Base-by-base conservation (phyloP, 1,140 invertebrate species). In the Philotrypesis tridentata region DNA sequence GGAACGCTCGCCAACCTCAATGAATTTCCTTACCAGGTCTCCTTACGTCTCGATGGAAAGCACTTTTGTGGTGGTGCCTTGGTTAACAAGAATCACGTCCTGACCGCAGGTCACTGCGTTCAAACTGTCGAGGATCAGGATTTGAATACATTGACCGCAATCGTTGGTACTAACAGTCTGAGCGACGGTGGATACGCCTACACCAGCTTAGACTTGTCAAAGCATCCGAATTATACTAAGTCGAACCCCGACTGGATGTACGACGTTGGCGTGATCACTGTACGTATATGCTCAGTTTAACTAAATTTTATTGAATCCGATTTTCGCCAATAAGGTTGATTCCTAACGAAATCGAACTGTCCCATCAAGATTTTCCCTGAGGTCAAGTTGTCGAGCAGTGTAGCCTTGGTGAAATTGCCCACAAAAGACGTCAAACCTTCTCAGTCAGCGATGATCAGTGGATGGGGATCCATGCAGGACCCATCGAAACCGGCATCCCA, bases 51-150 rank as follows among this genome's bases (percentile, higher is more conserved):
- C 0, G 1, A 71, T 0, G 12, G 55, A 5, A 0, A 31, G 0
- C 83, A 83, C 21, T 48, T 82, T 8, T 86, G 85, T n/a, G 85
- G 85, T 29, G 85, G 85, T 23, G 68, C 75, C n/a, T 68, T 86
- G 12, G 63, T 86, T 27, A 37, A n/a, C 72, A 29, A 23, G 11
- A 25, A 3, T 12, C 71, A 82, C 40, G 74, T 86, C 0, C 23
- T 85, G 6, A 86, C 85, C 14, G 85, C 85, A 23, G 85, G 83
- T 17, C 85, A 86, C 37, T 86, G 85, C 37, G 21, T 84, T 17
- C 0, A 61, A 14, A n/a, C 7, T 60, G 11, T 67, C 2, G 4
- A n/a, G n/a, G n/a, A 21, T 21, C 11, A 6, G 11, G n/a, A n/a
- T n/a, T n/a, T n/a, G n/a, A 68, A 3, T n/a, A 11, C 17, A 1